Percentiles rank a stretch among this genome's conserved stretches.
phyloP scores from a whole-genome alignment of 2,113 vertebrate genomes.

The Pseudopipra pipra region DNA sequence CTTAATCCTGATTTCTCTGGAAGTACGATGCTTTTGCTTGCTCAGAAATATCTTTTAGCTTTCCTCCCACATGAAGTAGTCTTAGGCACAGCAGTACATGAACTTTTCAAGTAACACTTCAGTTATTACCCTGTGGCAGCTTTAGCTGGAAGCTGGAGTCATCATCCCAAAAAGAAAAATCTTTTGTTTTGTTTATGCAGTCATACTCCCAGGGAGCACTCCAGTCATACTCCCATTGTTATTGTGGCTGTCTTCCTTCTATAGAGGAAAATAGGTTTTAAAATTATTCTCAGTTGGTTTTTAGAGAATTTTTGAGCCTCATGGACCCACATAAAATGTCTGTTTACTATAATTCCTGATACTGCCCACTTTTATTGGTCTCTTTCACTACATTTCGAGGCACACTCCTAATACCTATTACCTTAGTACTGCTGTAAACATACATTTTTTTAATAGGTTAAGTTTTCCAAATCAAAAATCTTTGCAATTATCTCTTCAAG shows the following conservation, averaged over 20 bases:
- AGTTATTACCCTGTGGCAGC: background rate
- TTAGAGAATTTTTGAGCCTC: background rate
- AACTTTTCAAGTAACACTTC: background rate
- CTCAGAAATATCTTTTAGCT: background rate
- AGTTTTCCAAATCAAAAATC: background rate
- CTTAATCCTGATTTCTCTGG: background rate
- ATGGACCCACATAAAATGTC: background rate
- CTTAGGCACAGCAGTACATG: background rate
- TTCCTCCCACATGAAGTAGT: background rate
- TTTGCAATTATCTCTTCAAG: background rate
- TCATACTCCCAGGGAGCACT: background rate
- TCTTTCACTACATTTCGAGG: background rate
- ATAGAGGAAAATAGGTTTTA: background rate
- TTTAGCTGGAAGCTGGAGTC: background rate
- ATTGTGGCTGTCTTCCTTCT: rapidly evolving
- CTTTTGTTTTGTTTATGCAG: background rate
- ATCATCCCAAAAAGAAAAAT: background rate
- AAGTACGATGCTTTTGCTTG: background rate
- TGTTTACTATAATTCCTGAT: background rate
- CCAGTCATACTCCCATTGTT: background rate
- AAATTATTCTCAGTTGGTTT: background rate
- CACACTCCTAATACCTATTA: background rate
- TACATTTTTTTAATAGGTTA: background rate
- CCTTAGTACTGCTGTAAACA: background rate
- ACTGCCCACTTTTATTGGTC: background rate